A percentile compares a stretch with the other conserved stretches of the same genome.
Conservation (phyloP, 2,797 vertebrate species). For the Anabas testudineus region DNA sequence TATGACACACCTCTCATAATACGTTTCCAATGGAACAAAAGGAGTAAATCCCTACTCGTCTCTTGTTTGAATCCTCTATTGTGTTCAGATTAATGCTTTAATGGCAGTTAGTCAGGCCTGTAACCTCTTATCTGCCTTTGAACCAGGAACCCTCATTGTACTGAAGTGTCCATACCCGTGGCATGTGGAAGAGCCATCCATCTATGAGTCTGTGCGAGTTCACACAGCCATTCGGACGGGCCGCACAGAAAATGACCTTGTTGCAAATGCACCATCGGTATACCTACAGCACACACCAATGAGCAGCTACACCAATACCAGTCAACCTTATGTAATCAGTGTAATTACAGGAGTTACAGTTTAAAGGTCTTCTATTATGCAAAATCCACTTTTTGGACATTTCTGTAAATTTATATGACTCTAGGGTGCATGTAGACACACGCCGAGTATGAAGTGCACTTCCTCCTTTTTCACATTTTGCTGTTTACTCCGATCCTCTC, state of each 20-base stretch:
- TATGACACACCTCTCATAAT: no score
- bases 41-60: no score
- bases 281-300: neutral
- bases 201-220: constrained; percentile 96
- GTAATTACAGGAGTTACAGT: no score
- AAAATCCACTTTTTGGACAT: no score
- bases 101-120: neutral
- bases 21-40: no score
- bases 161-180: constrained; percentile 92
- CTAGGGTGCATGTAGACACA: no score
- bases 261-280: constrained; percentile 92
- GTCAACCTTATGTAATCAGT: neutral
- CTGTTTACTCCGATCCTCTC: no score
- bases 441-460: no score
- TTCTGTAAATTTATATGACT: no score
- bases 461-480: no score
- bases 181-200: constrained; percentile 93
- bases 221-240: constrained; percentile 95
- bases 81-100: neutral
- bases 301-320: neutral
- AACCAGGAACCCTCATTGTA: constrained; percentile 91
- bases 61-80: neutral
- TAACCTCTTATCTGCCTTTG: constrained; percentile 9
- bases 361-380: no score
- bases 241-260: constrained; percentile 89